Percentiles rank a stretch among this genome's conserved stretches.
phyloP scores from a whole-genome alignment of 2,888 invertebrate species.

The Dorcus hopei region DNA sequence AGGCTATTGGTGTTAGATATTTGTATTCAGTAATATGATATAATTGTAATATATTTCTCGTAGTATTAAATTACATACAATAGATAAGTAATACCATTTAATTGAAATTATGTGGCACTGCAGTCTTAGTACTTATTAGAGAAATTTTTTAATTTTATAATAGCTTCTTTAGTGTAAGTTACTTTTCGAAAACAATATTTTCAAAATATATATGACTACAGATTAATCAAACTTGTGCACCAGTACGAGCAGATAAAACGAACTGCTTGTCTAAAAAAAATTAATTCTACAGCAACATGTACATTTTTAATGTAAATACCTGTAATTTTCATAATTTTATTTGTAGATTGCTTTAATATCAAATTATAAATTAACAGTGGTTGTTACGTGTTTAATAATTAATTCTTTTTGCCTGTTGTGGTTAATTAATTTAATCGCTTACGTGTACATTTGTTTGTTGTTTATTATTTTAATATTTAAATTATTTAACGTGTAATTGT shows the following conservation, averaged over 20 bases:
- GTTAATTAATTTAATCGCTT: constrained; percentile 35
- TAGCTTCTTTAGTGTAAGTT: constrained; percentile 8
- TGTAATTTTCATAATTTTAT: constrained; percentile 27
- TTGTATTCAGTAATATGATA: too few species aligned
- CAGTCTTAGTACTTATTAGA: constrained; percentile 10
- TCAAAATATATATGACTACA: constrained; percentile 5
- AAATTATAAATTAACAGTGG: constrained; percentile 26
- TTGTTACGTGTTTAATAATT: constrained; percentile 26
- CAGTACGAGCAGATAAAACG: constrained; percentile 4
- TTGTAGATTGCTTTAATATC: constrained; percentile 30
- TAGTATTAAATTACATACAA: too few species aligned
- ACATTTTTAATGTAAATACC: constrained; percentile 42
- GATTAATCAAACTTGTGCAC: constrained; percentile 10
- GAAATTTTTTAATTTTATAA: constrained; percentile 12
- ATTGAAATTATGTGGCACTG: constrained; percentile 12
- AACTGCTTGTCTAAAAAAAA: constrained; percentile 5
- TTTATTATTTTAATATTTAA: constrained; percentile 35
- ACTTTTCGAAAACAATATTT: constrained; percentile 8
- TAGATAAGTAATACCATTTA: constrained; percentile 3
- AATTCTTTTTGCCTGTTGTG: neutral
- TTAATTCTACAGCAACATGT: constrained; percentile 28
- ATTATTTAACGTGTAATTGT: constrained; percentile 43
- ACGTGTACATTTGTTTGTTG: constrained; percentile 46
- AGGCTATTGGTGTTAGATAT: too few species aligned
- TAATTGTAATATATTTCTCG: too few species aligned